phyloP scores from a whole-genome alignment of 2,888 invertebrate genomes.

The Cosmia pyralina region DNA sequence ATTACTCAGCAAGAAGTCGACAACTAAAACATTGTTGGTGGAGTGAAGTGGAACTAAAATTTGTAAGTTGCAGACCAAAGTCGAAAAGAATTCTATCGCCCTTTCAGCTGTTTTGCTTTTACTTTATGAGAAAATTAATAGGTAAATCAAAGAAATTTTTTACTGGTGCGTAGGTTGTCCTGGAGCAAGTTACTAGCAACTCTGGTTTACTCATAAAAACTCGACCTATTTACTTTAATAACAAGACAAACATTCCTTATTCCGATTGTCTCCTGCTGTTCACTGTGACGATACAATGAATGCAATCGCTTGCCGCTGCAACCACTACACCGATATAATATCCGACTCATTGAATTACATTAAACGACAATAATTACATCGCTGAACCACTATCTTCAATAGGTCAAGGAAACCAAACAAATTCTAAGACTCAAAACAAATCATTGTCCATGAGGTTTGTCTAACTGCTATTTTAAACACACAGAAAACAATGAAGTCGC shows the following conservation, averaged over 20 bases:
- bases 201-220: conserved; percentile 20
- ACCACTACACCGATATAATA: conserved; percentile 53
- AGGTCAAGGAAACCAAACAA: conserved; percentile 64
- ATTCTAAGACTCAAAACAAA: conserved; percentile 57
- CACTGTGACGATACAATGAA: conserved; percentile 66
- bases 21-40: conserved; percentile 16
- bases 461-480: conserved; percentile 72
- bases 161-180: not conserved
- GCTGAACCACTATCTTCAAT: conserved; percentile 29
- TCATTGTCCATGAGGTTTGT: conserved; percentile 64
- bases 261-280: conserved; percentile 68
- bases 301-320: conserved; percentile 54
- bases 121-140: not conserved
- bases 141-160: not conserved
- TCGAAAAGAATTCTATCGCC: not conserved
- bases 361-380: conserved; percentile 46
- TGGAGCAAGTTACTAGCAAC: not conserved
- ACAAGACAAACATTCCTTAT: conserved; percentile 52
- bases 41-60: conserved; percentile 30
- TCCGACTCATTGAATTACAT: conserved; percentile 52
- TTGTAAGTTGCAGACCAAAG: conserved; percentile 13
- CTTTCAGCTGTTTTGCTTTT: not conserved
- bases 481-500: conserved; percentile 73
- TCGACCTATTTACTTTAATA: conserved; percentile 31
- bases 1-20: conserved; percentile 34